These are phyloP conservation scores for Herminia tarsipennalis DNA, from an alignment of 2,888 invertebrate species.

Conservation along the genomic window DNA sequence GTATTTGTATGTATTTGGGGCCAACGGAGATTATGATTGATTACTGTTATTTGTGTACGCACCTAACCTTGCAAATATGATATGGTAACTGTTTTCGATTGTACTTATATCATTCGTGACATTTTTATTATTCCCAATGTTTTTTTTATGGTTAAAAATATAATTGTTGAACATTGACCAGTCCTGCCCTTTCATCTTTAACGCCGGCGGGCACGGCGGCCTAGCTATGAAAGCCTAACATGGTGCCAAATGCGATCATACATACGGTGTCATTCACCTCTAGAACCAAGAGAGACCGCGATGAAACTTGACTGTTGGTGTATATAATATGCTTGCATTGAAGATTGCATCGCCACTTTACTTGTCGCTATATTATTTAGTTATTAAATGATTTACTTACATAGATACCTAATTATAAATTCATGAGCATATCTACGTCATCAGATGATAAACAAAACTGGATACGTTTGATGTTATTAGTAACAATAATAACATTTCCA, in stretches of 20 bases:
- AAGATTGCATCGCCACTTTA: too few relatives aligned
- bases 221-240: constrained; percentile 29
- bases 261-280: constrained; percentile 43
- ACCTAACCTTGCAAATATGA: neutral
- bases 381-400: too few relatives aligned
- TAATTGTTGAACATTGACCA: neutral
- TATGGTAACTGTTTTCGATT: neutral
- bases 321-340: too few relatives aligned
- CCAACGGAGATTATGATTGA: too few relatives aligned
- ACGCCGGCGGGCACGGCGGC: constrained; percentile 9
- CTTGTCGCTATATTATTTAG: too few relatives aligned
- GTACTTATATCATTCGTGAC: neutral
- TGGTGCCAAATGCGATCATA: constrained; percentile 26
- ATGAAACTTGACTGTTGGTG: too few relatives aligned
- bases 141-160: neutral
- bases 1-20: too few relatives aligned
- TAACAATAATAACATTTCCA: too few relatives aligned
- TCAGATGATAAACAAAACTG: too few relatives aligned
- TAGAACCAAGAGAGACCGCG: constrained; percentile 28
- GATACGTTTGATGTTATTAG: too few relatives aligned
- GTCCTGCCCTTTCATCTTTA: neutral
- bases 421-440: too few relatives aligned
- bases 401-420: constrained; percentile 10
- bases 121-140: neutral
- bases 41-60: too few relatives aligned